Conservation (phyloP, 2,888 invertebrate genomes). For the Carabus problematicus region DNA sequence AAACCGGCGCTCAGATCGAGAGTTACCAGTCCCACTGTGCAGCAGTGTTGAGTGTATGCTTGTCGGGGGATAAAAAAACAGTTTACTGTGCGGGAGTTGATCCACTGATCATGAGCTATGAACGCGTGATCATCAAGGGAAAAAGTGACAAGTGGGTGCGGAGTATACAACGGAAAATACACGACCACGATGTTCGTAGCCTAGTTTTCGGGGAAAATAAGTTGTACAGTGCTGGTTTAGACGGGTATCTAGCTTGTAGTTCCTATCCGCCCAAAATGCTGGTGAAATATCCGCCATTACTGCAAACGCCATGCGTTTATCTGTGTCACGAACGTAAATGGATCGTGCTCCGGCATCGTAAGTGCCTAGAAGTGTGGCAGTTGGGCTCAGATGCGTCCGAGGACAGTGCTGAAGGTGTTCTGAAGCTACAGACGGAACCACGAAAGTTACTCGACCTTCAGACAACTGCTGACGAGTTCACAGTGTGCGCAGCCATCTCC, state of each 20-base stretch:
- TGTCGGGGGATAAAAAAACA: conserved; percentile 73
- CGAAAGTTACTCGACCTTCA: conserved; percentile 74
- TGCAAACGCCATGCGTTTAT: conserved; percentile 67
- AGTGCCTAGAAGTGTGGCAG: conserved; percentile 69
- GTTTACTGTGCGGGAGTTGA: conserved; percentile 85
- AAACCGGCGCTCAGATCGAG: conserved; percentile 78
- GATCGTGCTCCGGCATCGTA: conserved; percentile 63
- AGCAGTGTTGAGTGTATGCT: conserved; percentile 77
- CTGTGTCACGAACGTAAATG: conserved; percentile 64
- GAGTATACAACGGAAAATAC: conserved; percentile 78
- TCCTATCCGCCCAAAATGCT: conserved; percentile 73
- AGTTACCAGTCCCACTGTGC: conserved; percentile 81
- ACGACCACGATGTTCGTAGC: conserved; percentile 83
- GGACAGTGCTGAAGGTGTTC: conserved; percentile 50
- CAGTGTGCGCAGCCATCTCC: conserved; percentile 75
- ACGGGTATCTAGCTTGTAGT: conserved; percentile 78
- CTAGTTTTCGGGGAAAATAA: conserved; percentile 69
- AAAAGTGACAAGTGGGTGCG: conserved; percentile 79
- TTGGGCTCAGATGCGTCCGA: conserved; percentile 61
- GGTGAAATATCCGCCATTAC: conserved; percentile 75
- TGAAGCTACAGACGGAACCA: conserved; percentile 64
- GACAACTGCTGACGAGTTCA: conserved; percentile 69
- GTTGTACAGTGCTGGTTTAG: conserved; percentile 82
- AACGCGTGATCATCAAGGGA: conserved; percentile 67
- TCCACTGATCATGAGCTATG: conserved; percentile 78